These are phyloP conservation scores for Aelia acuminata DNA, from an alignment of 2,888 invertebrate species.

Conservation along the genomic window DNA sequence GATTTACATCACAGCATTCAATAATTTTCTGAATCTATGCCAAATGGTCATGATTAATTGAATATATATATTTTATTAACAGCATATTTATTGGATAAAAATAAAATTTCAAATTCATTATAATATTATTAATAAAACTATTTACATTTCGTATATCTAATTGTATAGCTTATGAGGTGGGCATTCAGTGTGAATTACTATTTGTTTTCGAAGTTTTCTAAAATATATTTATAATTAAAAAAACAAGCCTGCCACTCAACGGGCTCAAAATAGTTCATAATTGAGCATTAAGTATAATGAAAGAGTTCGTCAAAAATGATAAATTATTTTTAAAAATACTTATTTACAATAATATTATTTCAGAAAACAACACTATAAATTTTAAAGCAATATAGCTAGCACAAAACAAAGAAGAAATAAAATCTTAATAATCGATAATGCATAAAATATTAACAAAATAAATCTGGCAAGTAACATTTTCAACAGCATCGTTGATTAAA, in stretches of 20 bases:
- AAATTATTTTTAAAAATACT: constrained; percentile 36
- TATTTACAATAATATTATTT: constrained; percentile 16
- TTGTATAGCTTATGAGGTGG: background rate
- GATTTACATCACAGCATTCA: background rate
- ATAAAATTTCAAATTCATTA: constrained; percentile 24
- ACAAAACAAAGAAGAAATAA: background rate
- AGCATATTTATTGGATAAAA: background rate
- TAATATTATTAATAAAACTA: background rate
- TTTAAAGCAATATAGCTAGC: background rate
- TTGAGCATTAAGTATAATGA: constrained; percentile 24
- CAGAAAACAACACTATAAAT: background rate
- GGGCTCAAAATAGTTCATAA: constrained; percentile 27
- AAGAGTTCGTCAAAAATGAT: constrained; percentile 21
- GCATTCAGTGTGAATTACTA: background rate
- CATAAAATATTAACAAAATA: background rate
- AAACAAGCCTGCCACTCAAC: background rate
- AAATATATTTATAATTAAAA: background rate
- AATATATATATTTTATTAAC: background rate
- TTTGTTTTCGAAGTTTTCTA: background rate
- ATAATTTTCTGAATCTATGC: constrained; percentile 12
- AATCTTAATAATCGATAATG: background rate
- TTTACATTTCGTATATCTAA: constrained; percentile 8
- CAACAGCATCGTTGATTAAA: background rate
- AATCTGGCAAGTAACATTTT: background rate
- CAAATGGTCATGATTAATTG: constrained; percentile 28